These are phyloP conservation scores for Marmota monax DNA, from an alignment of 2,113 vertebrate genomes.

Conservation along the genomic window DNA sequence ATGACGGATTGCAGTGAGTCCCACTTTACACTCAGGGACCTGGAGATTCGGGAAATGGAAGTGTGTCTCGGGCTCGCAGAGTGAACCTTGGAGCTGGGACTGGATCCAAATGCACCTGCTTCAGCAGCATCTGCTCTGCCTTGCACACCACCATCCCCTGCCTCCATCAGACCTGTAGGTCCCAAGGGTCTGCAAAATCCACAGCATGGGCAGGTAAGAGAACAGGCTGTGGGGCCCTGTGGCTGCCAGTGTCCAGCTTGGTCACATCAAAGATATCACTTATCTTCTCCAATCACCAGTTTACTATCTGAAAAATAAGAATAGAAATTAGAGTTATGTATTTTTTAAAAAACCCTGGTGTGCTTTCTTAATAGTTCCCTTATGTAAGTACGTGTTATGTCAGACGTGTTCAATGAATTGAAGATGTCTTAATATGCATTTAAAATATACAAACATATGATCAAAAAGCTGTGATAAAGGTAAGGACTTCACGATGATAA, in stretches of 20 bases:
- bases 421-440: background rate
- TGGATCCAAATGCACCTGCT: background rate
- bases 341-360: background rate
- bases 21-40: fast-evolving
- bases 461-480: no score
- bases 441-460: background rate
- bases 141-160: fast-evolving
- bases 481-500: background rate
- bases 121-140: no score
- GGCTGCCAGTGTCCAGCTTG: background rate
- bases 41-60: fast-evolving
- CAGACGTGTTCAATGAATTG: background rate
- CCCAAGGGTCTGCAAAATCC: fast-evolving
- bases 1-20: fast-evolving
- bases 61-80: background rate
- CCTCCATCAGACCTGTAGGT: fast-evolving
- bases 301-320: background rate
- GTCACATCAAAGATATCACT: background rate
- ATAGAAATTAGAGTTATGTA: background rate
- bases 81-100: background rate
- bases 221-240: background rate
- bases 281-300: background rate
- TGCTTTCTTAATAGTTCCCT: background rate
- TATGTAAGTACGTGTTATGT: background rate
- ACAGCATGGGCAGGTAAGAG: background rate